Evolutionary conservation across 2,797 vertebrate genomes (phyloP), one percentile per base, ranked within the genome.

Genomic region (Eulemur coronatus): DNA sequence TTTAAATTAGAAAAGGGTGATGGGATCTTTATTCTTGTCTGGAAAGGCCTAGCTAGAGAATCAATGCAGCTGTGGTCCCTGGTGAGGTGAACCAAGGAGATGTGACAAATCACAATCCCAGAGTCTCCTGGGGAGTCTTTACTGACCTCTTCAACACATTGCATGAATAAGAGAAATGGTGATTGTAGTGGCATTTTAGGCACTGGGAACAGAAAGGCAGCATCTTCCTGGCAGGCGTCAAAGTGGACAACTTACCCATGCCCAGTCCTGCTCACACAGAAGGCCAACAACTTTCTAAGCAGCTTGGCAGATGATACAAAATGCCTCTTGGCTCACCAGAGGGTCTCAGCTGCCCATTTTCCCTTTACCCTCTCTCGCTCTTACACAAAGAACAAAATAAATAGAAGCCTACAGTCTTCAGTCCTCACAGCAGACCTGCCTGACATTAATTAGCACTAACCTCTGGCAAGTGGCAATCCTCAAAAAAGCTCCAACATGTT

Each of bases 371-470:
- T 93, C 41, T 35, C 38, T 20, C 59, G 82, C 35, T 79, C 43
- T 84, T 75, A 55, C 1, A 24, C 20, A 57, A 90, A 91, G 78
- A 84, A 52, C 78, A 90, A 84, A 92, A 89, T 41, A 92, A 86
- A 81, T 5, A 84, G 20, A 93, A 79, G 28, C 18, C 86, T 63
- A 9, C 5, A 52, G 33, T 63, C 65, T 82, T 55, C 7, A n/a
- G 30, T 59, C 70, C 78, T 46, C 2, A 5, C 75, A 22, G 55
- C n/a, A 93, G 79, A 63, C 30, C 82, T 87, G 70, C 61, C 93
- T 95, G 96, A 80, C 67, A 87, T 72, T 80, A 87, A 28, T 93
- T 69, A 86, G 50, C 80, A 22, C 69, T 20, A 55, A 55, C 69
- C 48, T 69, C 78, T 87, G 75, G 41, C 41, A 28, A 95, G 79